phyloP scores from a whole-genome alignment of 1,140 invertebrate species.

The Aporrectodea caliginosa region DNA sequence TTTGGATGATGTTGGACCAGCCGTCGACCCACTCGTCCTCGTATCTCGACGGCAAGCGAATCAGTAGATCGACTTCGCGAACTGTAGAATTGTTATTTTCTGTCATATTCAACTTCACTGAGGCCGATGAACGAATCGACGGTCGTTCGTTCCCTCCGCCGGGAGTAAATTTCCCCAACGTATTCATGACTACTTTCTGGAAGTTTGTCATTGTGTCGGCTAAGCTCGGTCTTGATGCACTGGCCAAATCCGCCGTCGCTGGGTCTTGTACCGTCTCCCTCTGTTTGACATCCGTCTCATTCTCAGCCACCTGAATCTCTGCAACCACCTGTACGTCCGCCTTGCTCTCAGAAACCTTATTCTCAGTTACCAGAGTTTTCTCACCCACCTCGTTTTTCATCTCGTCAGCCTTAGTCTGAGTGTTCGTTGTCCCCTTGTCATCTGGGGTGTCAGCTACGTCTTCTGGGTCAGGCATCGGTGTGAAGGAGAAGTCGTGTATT shows the following conservation, averaged over 20 bases:
- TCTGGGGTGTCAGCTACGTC: too few species aligned
- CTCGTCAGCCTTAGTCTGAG: background rate
- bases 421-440: background rate
- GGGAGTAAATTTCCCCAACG: background rate
- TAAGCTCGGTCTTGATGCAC: background rate
- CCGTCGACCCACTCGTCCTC: background rate
- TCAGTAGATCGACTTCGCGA: background rate
- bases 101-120: background rate
- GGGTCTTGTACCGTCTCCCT: background rate
- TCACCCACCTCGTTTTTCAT: background rate
- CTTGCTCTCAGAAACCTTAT: background rate
- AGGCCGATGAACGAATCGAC: too few species aligned
- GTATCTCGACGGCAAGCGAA: background rate
- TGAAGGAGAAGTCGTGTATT: slow-evolving; percentile 33
- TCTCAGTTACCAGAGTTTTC: background rate
- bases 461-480: background rate
- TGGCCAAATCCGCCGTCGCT: background rate
- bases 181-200: too few species aligned
- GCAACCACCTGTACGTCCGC: too few species aligned
- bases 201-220: background rate
- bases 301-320: background rate
- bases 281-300: background rate
- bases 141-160: background rate
- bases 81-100: background rate
- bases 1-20: background rate